Evolutionary conservation across 2,113 vertebrate genomes (phyloP), one percentile per base, ranked within the genome.

Genomic region (Struthidea cinerea): DNA sequence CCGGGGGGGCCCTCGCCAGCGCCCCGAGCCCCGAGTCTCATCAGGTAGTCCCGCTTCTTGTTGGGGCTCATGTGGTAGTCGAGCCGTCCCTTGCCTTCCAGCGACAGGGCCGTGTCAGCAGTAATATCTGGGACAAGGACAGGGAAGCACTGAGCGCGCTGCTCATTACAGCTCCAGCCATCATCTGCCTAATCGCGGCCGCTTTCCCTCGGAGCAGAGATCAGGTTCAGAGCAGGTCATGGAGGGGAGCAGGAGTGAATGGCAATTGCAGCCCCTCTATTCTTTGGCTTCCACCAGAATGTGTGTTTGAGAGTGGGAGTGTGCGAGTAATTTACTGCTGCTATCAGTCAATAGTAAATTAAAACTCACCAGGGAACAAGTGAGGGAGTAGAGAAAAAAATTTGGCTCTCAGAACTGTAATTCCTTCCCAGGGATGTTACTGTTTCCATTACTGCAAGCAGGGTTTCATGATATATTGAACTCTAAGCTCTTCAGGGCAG

Each of bases 1-100:
- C 63, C 75, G 0, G 86, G 88, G 10, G 94, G 78, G 49, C 98
- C 97, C 5, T 46, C 35, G 47, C 67, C 18, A 2, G 82, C 55
- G 2, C 95, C 97, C 73, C 96, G 95, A 17, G 97, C 76, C 23
- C 97, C 90, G 1, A 90, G 98, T 6, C 95, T 97, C 88, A 99
- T 94, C 96, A 99, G 83, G 82, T 98, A 95, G n/a, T 99, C 99
- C 5, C 99, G 97, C 90, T 98, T 99, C 73, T 98, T 98, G 37
- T 96, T 98, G 76, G 98, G 98, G 83, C 98, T 99, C 95, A 99
- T 88, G 69, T 98, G 94, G 96, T 99, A 99, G 93, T 99, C 99
- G 32, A 99, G 97, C 8, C 98, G 98, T 2, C 99, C 99, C 74
- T 97, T 99, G 41, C 99, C 99, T 60, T 99, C 99, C 65, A 99